Evolutionary conservation across 2,888 invertebrate species (phyloP), one percentile per base, ranked within the genome.

Genomic region (Eupithecia dodoneata): DNA sequence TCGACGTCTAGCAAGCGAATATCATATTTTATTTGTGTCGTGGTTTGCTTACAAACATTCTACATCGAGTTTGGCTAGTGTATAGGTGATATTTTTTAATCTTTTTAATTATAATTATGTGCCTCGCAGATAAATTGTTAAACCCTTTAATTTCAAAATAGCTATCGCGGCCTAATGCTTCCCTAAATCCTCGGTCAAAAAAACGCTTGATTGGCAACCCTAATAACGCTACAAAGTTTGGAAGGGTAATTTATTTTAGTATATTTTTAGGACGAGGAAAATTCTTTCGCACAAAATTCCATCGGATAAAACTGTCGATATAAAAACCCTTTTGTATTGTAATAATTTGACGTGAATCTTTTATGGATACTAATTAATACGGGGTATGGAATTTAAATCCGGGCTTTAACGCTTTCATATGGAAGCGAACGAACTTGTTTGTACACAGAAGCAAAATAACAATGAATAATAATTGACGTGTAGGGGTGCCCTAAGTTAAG

Each of bases 181-280:
- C 2, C 75, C 44, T 55, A n/a, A 73, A 74, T 66, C 59, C 74
- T 65, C 67, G 18, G 18, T 52, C 73, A 72, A 66, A 69, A 67
- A 69, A 75, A 72, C 44, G 12, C 49, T 77, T 77, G 75, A 73
- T 77, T 73, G 78, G 70, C 79, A 78, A 79, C 78, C 78, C 30
- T 72, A 71, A 73, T 77, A 47, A 47, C 72, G 76, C 72, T 52
- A 18, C 71, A 47, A 47, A 81, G 78, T 81, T 82, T 79, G 49
- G 72, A 82, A 63, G 78, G 76, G 76, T 70, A 71, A 78, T 76
- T 72, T 79, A 73, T 77, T 74, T 74, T 45, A 77, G 75, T 80
- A 30, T 69, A 67, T 85, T 83, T 85, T 85, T 81, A 76, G 86
- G 78, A 79, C 73, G 81, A 85, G 85, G 85, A 83, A 87, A 85